Evolutionary conservation across 2,113 vertebrate genomes (phyloP).

Genomic region (Condylura cristata): DNA sequence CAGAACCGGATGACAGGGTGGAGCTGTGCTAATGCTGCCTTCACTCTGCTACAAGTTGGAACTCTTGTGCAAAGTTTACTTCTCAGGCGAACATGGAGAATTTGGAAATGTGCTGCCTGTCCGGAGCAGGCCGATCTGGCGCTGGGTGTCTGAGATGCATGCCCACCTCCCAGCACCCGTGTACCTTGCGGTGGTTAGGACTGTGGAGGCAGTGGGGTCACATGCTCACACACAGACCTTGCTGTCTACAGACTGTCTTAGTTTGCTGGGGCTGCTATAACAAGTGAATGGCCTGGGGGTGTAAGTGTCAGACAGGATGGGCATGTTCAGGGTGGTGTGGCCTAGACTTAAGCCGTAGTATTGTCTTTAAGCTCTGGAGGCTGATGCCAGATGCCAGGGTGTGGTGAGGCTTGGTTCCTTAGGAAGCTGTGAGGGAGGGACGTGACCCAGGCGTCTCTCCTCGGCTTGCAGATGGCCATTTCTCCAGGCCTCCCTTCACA

Average conservation of each 20-base stretch:
- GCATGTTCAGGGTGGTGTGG: too few species aligned
- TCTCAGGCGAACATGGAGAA: background rate
- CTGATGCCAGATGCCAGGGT: background rate
- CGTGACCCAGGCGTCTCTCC: background rate
- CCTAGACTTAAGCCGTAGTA: background rate
- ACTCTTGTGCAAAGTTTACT: background rate
- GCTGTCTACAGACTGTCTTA: background rate
- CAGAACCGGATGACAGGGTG: background rate
- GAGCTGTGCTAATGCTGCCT: background rate
- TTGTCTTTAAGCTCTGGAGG: background rate
- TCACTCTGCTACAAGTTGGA: background rate
- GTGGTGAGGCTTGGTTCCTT: background rate
- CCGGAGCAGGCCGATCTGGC: background rate
- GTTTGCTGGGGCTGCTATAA: background rate
- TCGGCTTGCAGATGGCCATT: background rate
- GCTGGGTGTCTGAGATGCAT: background rate
- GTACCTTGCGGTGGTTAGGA: background rate
- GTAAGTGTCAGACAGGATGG: background rate
- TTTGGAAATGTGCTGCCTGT: background rate
- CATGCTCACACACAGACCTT: background rate
- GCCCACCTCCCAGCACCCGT: accelerated
- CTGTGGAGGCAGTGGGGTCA: background rate
- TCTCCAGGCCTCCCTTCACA: background rate
- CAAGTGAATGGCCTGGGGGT: background rate
- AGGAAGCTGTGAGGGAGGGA: background rate